A percentile compares a stretch with the other conserved stretches of the same genome.
These are phyloP conservation scores for Thamnaconus septentrionalis DNA, from an alignment of 2,113 vertebrate species.

Conservation along the genomic window DNA sequence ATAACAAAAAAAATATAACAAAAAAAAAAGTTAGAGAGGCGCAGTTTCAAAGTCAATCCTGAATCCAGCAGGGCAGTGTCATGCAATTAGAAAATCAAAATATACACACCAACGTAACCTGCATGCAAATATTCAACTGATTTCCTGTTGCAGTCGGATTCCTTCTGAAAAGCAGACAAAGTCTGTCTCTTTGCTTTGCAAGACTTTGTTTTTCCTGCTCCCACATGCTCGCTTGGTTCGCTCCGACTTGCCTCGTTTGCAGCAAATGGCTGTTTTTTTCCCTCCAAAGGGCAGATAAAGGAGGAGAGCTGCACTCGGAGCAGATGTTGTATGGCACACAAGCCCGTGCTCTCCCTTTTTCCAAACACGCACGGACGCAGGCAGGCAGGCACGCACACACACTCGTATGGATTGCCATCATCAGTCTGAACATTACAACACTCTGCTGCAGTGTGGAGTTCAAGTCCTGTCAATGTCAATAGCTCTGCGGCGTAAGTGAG, in stretches of 20 bases:
- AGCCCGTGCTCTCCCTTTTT: not conserved
- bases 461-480: constrained; percentile 58
- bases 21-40: too few relatives aligned
- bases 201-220: constrained; percentile 18
- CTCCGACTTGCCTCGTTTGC: constrained; percentile 49
- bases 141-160: too few relatives aligned
- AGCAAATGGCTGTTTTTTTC: constrained; percentile 45
- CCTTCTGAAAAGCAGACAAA: not conserved
- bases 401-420: constrained; percentile 19
- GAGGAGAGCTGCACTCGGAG: constrained; percentile 39
- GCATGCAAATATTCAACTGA: too few relatives aligned
- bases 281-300: constrained; percentile 44
- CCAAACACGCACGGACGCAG: not conserved
- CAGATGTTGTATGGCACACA: constrained; percentile 51
- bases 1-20: too few relatives aligned
- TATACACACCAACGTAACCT: too few relatives aligned
- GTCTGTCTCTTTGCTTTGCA: not conserved
- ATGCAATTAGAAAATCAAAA: too few relatives aligned
- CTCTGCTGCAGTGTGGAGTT: constrained; percentile 12
- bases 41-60: too few relatives aligned
- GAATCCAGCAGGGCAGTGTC: too few relatives aligned
- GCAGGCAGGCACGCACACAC: not conserved
- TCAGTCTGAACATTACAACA: constrained; percentile 31
- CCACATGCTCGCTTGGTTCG: constrained; percentile 40
- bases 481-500: constrained; percentile 22